Evolutionary conservation across 2,797 vertebrate genomes (phyloP).

Genomic region (Pseudocheirus occidentalis): DNA sequence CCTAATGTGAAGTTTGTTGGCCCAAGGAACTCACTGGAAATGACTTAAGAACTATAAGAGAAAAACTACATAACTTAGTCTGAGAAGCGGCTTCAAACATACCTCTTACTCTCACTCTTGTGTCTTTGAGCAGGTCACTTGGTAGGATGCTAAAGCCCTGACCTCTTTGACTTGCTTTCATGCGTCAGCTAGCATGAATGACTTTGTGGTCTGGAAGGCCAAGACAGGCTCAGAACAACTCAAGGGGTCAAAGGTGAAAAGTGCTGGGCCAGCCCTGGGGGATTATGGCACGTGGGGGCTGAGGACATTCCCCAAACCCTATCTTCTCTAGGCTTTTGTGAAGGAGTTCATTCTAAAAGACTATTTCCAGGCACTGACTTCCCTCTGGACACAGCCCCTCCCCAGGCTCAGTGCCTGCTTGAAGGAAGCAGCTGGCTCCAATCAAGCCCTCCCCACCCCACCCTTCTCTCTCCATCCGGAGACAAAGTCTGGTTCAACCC

Average conservation of each 20-base stretch:
- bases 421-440: background rate
- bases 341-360: background rate
- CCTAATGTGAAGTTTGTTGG: background rate
- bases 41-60: background rate
- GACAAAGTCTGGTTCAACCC: background rate
- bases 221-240: background rate
- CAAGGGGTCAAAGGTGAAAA: background rate
- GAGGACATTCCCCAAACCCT: background rate
- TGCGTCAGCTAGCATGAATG: background rate
- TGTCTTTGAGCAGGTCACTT: background rate
- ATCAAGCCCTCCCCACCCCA: background rate
- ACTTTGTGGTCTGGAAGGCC: background rate
- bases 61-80: background rate
- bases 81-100: background rate
- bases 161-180: background rate
- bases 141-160: background rate
- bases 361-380: background rate
- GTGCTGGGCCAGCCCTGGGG: background rate
- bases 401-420: background rate
- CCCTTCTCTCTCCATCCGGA: background rate
- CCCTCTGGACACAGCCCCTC: background rate
- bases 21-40: background rate
- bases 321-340: fast-evolving
- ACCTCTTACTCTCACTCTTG: background rate
- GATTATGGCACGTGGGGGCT: background rate